phyloP scores from a whole-genome alignment of 2,888 invertebrate species.

The Eristalinus aeneus region DNA sequence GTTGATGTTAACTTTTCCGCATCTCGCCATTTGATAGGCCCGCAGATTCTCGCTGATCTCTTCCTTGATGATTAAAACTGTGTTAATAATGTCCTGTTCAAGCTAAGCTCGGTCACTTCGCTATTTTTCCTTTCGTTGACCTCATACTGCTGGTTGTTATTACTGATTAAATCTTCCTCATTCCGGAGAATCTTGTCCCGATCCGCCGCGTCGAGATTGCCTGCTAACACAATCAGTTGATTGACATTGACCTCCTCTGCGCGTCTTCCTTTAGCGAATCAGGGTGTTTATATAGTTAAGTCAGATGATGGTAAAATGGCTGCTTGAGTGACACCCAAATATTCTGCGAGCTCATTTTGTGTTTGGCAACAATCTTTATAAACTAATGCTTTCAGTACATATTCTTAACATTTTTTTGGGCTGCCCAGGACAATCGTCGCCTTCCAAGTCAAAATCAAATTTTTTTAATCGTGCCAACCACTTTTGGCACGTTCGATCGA shows the following conservation, averaged over 20 bases:
- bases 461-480: no score
- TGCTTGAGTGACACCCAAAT: no score
- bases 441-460: no score
- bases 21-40: constrained; percentile 50
- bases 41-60: constrained; percentile 42
- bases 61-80: constrained; percentile 27
- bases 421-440: no score
- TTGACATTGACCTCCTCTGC: constrained; percentile 14
- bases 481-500: no score
- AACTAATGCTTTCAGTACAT: no score
- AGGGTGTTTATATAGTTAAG: not conserved
- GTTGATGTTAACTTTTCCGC: constrained; percentile 46
- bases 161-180: constrained; percentile 22
- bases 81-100: constrained; percentile 12
- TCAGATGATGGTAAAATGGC: no score
- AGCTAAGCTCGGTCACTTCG: not conserved
- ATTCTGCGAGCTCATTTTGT: no score
- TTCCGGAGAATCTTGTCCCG: constrained; percentile 7
- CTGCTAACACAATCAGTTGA: constrained; percentile 60
- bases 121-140: no score
- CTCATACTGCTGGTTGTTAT: constrained; percentile 52
- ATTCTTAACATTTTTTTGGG: no score
- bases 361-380: no score
- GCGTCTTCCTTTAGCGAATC: not conserved
- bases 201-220: constrained; percentile 27